A percentile compares a stretch with the other conserved stretches of the same genome.
Conservation (phyloP, 2,113 vertebrate species). For the Gadus macrocephalus region DNA sequence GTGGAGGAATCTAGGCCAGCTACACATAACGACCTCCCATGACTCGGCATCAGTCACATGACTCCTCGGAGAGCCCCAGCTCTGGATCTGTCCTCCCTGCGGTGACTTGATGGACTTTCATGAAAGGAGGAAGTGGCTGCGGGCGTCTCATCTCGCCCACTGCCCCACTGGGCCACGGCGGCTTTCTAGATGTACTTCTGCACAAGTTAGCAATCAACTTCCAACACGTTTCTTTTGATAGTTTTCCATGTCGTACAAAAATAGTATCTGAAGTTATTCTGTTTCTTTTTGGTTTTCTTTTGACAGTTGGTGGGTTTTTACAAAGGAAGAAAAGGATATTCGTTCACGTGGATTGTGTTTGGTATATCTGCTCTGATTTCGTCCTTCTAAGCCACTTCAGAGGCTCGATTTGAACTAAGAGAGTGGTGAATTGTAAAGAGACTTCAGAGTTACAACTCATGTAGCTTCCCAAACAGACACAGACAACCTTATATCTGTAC, state of each 20-base stretch:
- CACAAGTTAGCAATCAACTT: neutral
- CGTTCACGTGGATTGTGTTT: too few relatives aligned
- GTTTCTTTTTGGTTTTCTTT: too few relatives aligned
- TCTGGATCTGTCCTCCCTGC: constrained; percentile 4
- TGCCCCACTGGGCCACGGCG: neutral
- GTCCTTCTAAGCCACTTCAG: too few relatives aligned
- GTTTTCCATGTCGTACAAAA: neutral
- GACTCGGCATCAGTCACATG: neutral
- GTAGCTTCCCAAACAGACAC: neutral
- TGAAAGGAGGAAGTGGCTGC: constrained; percentile 20
- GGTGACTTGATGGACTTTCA: constrained; percentile 12
- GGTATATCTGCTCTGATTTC: too few relatives aligned
- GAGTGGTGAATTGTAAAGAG: too few relatives aligned
- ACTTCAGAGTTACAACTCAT: neutral
- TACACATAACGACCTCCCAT: neutral
- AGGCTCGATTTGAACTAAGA: too few relatives aligned
- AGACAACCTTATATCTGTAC: neutral
- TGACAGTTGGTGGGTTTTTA: too few relatives aligned
- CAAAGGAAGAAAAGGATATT: too few relatives aligned
- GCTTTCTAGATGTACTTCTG: neutral
- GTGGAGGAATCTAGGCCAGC: neutral
- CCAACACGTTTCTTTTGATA: neutral
- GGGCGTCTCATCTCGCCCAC: constrained; percentile 14
- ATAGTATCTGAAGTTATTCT: too few relatives aligned
- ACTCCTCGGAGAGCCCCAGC: neutral